Evolutionary conservation across 2,113 vertebrate genomes (phyloP).

Genomic region (Oophaga pumilio): DNA sequence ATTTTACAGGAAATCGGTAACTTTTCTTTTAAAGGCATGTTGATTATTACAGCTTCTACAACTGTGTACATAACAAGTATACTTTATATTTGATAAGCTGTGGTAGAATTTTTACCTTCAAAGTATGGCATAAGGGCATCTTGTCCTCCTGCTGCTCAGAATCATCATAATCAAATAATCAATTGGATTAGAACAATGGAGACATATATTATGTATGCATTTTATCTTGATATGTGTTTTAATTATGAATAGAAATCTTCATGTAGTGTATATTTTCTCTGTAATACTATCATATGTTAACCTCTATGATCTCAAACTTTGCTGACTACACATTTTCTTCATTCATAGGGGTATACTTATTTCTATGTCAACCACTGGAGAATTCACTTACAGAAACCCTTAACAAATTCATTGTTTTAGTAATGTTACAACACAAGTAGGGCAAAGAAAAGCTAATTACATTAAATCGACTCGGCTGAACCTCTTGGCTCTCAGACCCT

Average conservation of each 20-base stretch:
- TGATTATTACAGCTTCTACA: background rate
- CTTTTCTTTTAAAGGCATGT: too few relatives aligned
- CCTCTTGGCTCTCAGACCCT: constrained; percentile 55
- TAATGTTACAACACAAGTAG: constrained; percentile 52
- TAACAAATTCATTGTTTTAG: constrained; percentile 54
- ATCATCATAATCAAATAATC: background rate
- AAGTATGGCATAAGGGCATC: background rate
- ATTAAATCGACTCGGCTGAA: constrained; percentile 54
- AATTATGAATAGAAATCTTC: background rate
- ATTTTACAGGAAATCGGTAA: too few relatives aligned
- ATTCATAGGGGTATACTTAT: constrained; percentile 20
- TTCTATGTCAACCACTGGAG: constrained; percentile 42
- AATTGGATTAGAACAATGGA: constrained; percentile 9
- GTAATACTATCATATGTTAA: constrained; percentile 23
- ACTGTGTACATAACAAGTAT: background rate
- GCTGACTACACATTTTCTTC: constrained; percentile 30
- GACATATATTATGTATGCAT: background rate
- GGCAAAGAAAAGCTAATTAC: constrained; percentile 58
- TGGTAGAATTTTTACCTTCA: background rate
- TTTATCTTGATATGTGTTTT: background rate
- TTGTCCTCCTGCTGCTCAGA: background rate
- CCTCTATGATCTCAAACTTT: constrained; percentile 25
- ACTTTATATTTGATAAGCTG: background rate
- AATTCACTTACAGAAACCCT: constrained; percentile 47
- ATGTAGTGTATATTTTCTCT: background rate